These are phyloP conservation scores for Masticophis lateralis DNA, from an alignment of 2,797 vertebrate species.

Conservation along the genomic window DNA sequence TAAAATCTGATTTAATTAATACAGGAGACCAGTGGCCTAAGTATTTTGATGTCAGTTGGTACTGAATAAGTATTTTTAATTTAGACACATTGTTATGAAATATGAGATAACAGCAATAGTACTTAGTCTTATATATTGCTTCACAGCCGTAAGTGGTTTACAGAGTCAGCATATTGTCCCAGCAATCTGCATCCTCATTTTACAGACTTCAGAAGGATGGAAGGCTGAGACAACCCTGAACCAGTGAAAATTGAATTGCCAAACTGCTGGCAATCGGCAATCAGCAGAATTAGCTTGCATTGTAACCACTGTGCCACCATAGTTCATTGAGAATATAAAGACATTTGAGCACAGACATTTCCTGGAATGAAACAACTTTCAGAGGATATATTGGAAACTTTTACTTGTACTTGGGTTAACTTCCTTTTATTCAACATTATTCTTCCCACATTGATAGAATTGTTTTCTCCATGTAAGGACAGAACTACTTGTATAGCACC, in stretches of 20 bases:
- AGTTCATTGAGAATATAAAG: not conserved
- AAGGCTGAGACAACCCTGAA: not conserved
- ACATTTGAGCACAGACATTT: not conserved
- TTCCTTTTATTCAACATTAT: not conserved
- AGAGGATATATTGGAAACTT: not conserved
- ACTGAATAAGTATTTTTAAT: not conserved
- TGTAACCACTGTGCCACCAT: not conserved
- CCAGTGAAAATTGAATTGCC: too few species aligned
- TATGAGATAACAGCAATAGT: not conserved
- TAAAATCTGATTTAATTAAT: not conserved
- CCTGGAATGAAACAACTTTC: not conserved
- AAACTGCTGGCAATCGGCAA: not conserved
- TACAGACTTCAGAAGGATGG: not conserved
- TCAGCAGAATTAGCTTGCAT: not conserved
- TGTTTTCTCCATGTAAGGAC: constrained; percentile 4
- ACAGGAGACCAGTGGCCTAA: not conserved
- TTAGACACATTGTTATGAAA: not conserved
- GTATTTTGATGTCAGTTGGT: not conserved
- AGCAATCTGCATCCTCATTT: not conserved
- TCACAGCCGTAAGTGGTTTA: not conserved
- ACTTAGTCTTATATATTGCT: not conserved
- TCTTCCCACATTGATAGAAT: not conserved
- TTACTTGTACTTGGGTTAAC: not conserved
- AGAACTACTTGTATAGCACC: not conserved
- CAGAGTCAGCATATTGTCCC: not conserved